Evolutionary conservation across 2,888 invertebrate species (phyloP).

Genomic region (Theristus sp.): DNA sequence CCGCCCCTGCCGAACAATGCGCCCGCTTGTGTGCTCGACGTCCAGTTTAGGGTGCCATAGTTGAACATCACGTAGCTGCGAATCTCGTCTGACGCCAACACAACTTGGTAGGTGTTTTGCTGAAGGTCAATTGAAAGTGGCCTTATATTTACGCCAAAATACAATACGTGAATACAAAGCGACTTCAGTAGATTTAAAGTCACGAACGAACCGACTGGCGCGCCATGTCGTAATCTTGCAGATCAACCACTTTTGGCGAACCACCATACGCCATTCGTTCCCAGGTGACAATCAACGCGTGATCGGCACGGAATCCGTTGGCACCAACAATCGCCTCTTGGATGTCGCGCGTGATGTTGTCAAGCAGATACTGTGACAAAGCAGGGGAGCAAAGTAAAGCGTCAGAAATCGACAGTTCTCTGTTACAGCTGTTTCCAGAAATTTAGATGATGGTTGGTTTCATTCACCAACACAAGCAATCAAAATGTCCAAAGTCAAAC

Average conservation of each 20-base stretch:
- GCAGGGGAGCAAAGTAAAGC: background rate
- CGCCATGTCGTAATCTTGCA: background rate
- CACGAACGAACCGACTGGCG: background rate
- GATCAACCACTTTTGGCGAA: slow-evolving; percentile 13
- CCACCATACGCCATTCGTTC: slow-evolving; percentile 49
- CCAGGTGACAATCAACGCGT: slow-evolving; percentile 74
- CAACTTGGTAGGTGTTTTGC: slow-evolving; percentile 86
- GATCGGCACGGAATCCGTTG: slow-evolving; percentile 68
- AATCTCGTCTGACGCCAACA: slow-evolving; percentile 76
- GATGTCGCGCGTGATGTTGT: slow-evolving; percentile 47
- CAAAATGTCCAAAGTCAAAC: too few species aligned
- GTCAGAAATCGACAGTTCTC: too few species aligned
- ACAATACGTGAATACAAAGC: too few species aligned
- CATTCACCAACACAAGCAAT: too few species aligned
- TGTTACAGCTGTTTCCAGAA: too few species aligned
- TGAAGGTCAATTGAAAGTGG: background rate
- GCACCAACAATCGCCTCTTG: slow-evolving; percentile 67
- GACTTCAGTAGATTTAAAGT: too few species aligned
- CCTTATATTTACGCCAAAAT: too few species aligned
- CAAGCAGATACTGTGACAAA: background rate
- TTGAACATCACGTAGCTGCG: slow-evolving; percentile 84
- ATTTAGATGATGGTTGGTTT: too few species aligned
- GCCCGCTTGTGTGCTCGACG: slow-evolving; percentile 69
- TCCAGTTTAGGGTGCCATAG: slow-evolving; percentile 73
- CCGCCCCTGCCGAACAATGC: slow-evolving; percentile 16